Conservation (phyloP, 1,140 invertebrate genomes). For the Bemisia tabaci region DNA sequence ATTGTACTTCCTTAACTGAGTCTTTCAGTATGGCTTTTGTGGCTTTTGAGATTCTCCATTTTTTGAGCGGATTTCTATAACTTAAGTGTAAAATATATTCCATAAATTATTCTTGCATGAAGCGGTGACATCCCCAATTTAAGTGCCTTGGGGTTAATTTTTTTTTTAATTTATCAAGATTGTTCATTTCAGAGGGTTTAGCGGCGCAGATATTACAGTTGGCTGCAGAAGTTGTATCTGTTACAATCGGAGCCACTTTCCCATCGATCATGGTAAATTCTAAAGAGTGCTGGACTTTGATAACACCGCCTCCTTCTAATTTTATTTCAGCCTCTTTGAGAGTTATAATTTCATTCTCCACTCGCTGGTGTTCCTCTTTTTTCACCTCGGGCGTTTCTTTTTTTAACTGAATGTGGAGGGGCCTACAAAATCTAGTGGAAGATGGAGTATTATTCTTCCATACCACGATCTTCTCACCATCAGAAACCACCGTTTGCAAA, state of each 20-base stretch:
- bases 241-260: constrained; percentile 14
- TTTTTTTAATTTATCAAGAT: constrained; percentile 6
- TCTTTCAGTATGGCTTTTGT: constrained; percentile 12
- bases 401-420: neutral
- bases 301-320: constrained; percentile 4
- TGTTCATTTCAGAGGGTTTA: constrained; percentile 13
- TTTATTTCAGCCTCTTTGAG: constrained; percentile 1
- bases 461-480: constrained; percentile 3
- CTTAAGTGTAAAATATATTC: constrained; percentile 9
- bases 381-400: constrained; percentile 2
- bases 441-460: constrained; percentile 6
- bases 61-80: constrained; percentile 8
- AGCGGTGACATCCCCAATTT: constrained; percentile 14
- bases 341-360: constrained; percentile 7
- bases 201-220: constrained; percentile 17
- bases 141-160: constrained; percentile 5
- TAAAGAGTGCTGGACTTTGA: constrained; percentile 5
- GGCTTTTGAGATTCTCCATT: constrained; percentile 9
- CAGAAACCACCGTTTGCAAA: too few relatives aligned
- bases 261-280: constrained; percentile 18
- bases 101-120: constrained; percentile 12
- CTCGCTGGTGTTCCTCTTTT: constrained; percentile 1
- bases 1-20: constrained; percentile 14
- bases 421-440: constrained; percentile 7
- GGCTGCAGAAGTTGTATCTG: constrained; percentile 11